Percentiles rank a stretch among this genome's conserved stretches.
phyloP scores from a whole-genome alignment of 1,140 invertebrate genomes.

The Asobara japonica region DNA sequence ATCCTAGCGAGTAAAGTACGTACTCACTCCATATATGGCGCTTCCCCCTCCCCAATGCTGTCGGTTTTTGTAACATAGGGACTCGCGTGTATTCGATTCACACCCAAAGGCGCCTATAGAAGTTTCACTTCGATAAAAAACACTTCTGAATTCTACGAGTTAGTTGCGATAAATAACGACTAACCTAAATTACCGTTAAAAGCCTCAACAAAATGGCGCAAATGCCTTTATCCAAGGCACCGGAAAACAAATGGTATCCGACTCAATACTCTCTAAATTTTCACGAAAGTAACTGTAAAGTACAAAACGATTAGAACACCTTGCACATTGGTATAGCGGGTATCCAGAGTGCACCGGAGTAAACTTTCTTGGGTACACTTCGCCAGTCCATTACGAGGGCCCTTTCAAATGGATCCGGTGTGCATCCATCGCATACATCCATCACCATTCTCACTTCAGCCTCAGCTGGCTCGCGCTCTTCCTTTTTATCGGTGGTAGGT shows the following conservation, averaged over 20 bases:
- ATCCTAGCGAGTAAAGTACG: too few relatives aligned
- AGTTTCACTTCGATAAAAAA: too few relatives aligned
- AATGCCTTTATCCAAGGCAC: neutral
- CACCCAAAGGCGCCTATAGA: too few relatives aligned
- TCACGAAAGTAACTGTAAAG: neutral
- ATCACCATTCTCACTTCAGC: conserved; percentile 82
- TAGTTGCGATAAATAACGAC: neutral
- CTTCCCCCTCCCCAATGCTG: too few relatives aligned
- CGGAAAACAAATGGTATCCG: neutral
- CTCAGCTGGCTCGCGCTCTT: conserved; percentile 83
- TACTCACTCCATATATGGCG: too few relatives aligned
- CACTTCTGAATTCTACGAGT: too few relatives aligned
- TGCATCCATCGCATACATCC: conserved; percentile 78
- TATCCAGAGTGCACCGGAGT: conserved; percentile 75
- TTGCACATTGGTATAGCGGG: conserved; percentile 75
- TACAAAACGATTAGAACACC: conserved; percentile 70
- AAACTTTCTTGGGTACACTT: conserved; percentile 76
- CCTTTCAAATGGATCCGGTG: conserved; percentile 79
- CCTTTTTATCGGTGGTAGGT: conserved; percentile 66
- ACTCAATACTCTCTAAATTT: neutral
- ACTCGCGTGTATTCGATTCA: too few relatives aligned
- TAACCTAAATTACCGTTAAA: neutral
- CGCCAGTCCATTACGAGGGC: conserved; percentile 81
- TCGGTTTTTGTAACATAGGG: too few relatives aligned
- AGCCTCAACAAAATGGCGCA: neutral